These are phyloP conservation scores for Deilephila porcellus DNA, from an alignment of 2,888 invertebrate species.

Conservation along the genomic window DNA sequence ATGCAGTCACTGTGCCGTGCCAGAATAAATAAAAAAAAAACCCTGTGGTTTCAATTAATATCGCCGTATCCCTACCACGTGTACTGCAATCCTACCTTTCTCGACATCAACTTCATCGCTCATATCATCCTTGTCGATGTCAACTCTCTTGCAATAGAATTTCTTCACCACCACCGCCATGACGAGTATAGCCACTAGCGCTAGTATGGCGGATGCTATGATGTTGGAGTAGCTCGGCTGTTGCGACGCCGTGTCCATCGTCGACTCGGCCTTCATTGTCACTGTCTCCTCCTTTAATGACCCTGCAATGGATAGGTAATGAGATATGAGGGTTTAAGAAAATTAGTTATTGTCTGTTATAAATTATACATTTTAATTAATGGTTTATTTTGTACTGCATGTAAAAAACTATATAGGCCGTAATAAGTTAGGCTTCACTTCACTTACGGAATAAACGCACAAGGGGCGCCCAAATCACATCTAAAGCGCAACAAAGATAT, in stretches of 20 bases:
- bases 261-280: constrained; percentile 70
- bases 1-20: no score
- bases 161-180: constrained; percentile 59
- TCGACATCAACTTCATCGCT: constrained; percentile 60
- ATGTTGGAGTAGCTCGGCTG: constrained; percentile 58
- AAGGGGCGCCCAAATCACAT: no score
- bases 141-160: constrained; percentile 57
- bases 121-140: constrained; percentile 52
- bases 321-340: not conserved
- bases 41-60: no score
- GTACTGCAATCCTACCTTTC: constrained; percentile 57
- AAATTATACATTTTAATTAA: no score
- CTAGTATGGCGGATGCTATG: constrained; percentile 58
- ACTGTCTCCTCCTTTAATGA: constrained; percentile 68
- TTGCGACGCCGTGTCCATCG: constrained; percentile 57
- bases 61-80: no score
- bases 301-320: constrained; percentile 44
- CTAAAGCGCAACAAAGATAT: no score
- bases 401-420: no score
- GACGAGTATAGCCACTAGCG: constrained; percentile 57
- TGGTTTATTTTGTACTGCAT: no score
- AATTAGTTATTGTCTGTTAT: no score
- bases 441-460: no score
- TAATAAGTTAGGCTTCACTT: no score
- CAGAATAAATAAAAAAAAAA: no score